Evolutionary conservation across 1,140 invertebrate genomes (phyloP), one percentile per base, ranked within the genome.

Genomic region (Panagrolaimus sp.): DNA sequence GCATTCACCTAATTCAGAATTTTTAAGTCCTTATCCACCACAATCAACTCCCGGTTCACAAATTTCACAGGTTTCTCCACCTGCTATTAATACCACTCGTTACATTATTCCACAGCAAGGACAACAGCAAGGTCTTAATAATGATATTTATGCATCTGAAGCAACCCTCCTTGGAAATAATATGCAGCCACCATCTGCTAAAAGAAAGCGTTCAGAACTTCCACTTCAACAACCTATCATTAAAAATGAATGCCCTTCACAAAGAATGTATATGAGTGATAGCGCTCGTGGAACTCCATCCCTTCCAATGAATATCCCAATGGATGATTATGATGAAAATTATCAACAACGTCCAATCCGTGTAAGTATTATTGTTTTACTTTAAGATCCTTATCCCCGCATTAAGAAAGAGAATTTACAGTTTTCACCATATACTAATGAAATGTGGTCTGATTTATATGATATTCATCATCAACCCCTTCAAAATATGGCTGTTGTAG

Each of bases 391-490:
- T 38, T 38, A 38, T 38, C 31, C 31, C 31, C 31, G 31, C 31
- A 38, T 38, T 38, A 38, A 38, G 31, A 38, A 38, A 38, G 31
- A 38, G 31, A 38, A 38, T 38, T 38, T 38, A 38, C 31, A 38
- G 65, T 79, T 79, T 68, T 45, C 67, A 13, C 66, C 69, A 43
- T 80, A 75, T 45, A 38, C 75, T 67, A 62, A 68, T 57, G 76
- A 80, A 45, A 38, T 45, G 14, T 79, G 78, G 78, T 53, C 65
- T 47, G 65, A 67, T 42, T 69, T 79, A 9, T 80, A 70, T 53
- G 78, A 79, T 66, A 43, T 46, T 7, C 71, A 75, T 25, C 57
- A 67, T 1, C 62, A 69, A 47, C 63, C 61, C 1, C 44, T 81
- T 1, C 66, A 68, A 43, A 62, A 70, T 45, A 53, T 78, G 20